phyloP scores from a whole-genome alignment of 2,113 vertebrate species.

The Paraplagusia blochii region DNA sequence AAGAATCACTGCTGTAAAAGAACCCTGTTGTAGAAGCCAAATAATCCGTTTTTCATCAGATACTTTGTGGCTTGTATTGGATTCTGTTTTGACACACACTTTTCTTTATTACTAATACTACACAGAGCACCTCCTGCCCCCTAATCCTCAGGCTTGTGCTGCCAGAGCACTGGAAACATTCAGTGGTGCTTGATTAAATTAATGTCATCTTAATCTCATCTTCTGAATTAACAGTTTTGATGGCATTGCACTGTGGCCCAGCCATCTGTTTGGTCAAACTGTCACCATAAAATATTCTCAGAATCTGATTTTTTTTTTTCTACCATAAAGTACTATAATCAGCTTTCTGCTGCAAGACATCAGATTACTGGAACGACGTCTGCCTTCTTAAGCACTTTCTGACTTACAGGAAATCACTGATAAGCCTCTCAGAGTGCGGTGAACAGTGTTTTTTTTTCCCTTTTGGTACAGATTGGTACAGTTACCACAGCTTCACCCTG shows the following conservation, averaged over 20 bases:
- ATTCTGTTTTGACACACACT: not conserved
- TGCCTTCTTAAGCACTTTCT: constrained; percentile 60
- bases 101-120: constrained; percentile 11
- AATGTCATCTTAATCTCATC: constrained; percentile 44
- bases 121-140: constrained; percentile 26
- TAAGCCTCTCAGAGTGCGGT: constrained; percentile 15
- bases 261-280: constrained; percentile 59
- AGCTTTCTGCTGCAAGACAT: constrained; percentile 30
- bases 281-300: constrained; percentile 14
- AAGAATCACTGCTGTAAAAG: no score
- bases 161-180: constrained; percentile 44
- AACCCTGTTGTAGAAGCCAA: no score
- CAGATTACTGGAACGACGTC: constrained; percentile 58
- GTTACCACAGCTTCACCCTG: constrained; percentile 1
- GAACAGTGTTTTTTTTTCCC: constrained; percentile 22
- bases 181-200: constrained; percentile 67
- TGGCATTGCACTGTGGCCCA: constrained; percentile 12
- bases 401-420: constrained; percentile 57
- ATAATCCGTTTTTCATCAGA: no score
- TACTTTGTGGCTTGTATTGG: no score
- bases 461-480: constrained; percentile 7
- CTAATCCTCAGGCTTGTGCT: constrained; percentile 46
- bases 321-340: constrained; percentile 11
- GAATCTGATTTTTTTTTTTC: not conserved
- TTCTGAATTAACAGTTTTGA: constrained; percentile 30